phyloP scores from a whole-genome alignment of 2,888 invertebrate species.

The Pterostichus niger region DNA sequence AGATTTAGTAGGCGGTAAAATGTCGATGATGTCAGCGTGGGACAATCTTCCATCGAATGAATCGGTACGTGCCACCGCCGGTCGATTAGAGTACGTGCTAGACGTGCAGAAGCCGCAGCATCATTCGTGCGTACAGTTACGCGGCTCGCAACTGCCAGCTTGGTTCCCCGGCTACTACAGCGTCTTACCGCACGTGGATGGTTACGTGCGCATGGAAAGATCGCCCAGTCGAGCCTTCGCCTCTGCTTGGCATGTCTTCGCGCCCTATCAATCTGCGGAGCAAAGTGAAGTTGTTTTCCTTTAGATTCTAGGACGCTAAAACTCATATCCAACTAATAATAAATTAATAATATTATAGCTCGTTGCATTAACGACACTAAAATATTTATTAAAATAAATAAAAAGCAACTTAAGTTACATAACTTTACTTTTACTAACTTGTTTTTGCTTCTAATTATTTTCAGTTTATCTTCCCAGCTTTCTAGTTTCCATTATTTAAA shows the following conservation, averaged over 20 bases:
- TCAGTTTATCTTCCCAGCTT: no score
- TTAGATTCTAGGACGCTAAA: neutral
- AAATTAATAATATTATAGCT: no score
- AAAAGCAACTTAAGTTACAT: no score
- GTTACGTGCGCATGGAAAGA: conserved; percentile 5
- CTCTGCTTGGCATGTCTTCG: conserved; percentile 8
- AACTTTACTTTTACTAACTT: no score
- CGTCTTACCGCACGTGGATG: conserved; percentile 25
- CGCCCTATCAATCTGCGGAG: conserved; percentile 5
- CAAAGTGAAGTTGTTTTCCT: conserved; percentile 28
- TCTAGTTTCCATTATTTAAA: no score
- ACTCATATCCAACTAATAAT: no score
- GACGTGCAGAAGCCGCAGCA: conserved; percentile 36
- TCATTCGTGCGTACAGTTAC: conserved; percentile 34
- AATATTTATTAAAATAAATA: no score
- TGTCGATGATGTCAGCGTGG: neutral
- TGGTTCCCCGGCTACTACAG: conserved; percentile 40
- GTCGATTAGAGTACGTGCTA: conserved; percentile 15
- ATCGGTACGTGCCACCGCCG: conserved; percentile 5
- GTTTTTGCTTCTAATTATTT: no score
- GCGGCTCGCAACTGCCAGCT: conserved; percentile 26
- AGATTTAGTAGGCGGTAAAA: conserved; percentile 25
- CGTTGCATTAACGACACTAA: no score
- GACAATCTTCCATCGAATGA: conserved; percentile 27
- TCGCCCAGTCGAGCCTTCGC: conserved; percentile 22